Conservation (phyloP, 2,797 vertebrate genomes). For the Eulemur mongoz region DNA sequence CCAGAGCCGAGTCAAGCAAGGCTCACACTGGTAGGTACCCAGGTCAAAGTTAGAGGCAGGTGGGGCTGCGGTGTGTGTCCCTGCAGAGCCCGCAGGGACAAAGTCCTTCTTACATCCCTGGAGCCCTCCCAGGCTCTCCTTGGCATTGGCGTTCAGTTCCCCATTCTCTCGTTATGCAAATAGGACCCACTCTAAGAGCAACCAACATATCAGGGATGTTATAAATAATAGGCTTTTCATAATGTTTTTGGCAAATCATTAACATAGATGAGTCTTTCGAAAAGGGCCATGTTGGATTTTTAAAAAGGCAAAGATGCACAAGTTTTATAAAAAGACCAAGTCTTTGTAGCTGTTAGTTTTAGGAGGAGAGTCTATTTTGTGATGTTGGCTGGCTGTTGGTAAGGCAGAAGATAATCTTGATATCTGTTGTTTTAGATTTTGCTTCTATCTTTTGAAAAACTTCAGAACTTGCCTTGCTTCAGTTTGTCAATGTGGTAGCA, state of each 20-base stretch:
- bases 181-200: conserved; percentile 74
- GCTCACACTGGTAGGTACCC: background rate
- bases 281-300: conserved; percentile 62
- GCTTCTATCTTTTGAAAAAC: conserved; percentile 47
- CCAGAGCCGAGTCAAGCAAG: conserved; percentile 19
- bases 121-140: conserved; percentile 2
- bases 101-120: conserved; percentile 12
- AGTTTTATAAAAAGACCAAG: conserved; percentile 76
- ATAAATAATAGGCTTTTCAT: conserved; percentile 76
- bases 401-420: conserved; percentile 83
- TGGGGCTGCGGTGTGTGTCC: background rate
- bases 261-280: conserved; percentile 69
- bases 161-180: conserved; percentile 77
- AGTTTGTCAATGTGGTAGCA: conserved; percentile 98
- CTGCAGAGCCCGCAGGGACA: background rate
- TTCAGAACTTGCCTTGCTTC: conserved; percentile 93
- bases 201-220: conserved; percentile 69
- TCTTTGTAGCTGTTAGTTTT: conserved; percentile 63
- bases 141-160: conserved; percentile 49
- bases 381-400: conserved; percentile 69
- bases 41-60: background rate
- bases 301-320: conserved; percentile 76
- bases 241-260: conserved; percentile 78
- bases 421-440: conserved; percentile 50
- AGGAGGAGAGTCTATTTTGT: conserved; percentile 66